Evolutionary conservation across 1,140 invertebrate species (phyloP).

Genomic region (Druon quercuslanigerum): DNA sequence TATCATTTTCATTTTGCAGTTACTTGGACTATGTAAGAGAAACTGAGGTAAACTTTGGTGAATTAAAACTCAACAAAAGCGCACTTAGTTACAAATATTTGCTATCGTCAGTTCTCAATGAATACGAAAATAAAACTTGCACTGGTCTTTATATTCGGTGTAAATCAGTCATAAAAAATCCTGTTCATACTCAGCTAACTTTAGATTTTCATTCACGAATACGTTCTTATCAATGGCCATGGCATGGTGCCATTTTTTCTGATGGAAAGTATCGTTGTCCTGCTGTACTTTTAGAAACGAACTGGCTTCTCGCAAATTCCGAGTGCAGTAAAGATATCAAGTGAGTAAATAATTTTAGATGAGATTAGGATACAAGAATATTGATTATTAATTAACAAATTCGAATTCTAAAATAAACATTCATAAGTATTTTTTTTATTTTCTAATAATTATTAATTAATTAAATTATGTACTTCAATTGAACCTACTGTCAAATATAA

Average conservation of each 20-base stretch:
- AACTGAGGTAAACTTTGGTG: no score
- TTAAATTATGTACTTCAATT: no score
- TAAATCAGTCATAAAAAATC: constrained; percentile 58
- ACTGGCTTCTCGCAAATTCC: constrained; percentile 80
- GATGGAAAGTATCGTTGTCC: constrained; percentile 81
- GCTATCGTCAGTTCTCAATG: no score
- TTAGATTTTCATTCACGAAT: constrained; percentile 46
- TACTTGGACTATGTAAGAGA: constrained; percentile 3
- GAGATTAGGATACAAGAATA: not conserved
- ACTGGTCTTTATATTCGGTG: constrained; percentile 58
- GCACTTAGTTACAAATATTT: no score
- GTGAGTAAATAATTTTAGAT: constrained; percentile 65
- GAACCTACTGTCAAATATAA: no score
- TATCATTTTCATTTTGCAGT: constrained; percentile 29
- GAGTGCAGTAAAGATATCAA: constrained; percentile 75
- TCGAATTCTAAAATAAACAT: no score
- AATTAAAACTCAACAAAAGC: constrained; percentile 11
- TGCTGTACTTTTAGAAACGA: constrained; percentile 78
- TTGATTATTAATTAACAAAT: no score
- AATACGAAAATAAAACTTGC: constrained; percentile 32
- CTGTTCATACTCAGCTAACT: constrained; percentile 46
- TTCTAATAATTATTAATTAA: no score
- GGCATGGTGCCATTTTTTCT: constrained; percentile 81
- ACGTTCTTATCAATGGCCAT: constrained; percentile 76
- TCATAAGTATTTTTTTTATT: no score